These are phyloP conservation scores for Crotalus tigris DNA, from an alignment of 2,113 vertebrate genomes.

Conservation along the genomic window DNA sequence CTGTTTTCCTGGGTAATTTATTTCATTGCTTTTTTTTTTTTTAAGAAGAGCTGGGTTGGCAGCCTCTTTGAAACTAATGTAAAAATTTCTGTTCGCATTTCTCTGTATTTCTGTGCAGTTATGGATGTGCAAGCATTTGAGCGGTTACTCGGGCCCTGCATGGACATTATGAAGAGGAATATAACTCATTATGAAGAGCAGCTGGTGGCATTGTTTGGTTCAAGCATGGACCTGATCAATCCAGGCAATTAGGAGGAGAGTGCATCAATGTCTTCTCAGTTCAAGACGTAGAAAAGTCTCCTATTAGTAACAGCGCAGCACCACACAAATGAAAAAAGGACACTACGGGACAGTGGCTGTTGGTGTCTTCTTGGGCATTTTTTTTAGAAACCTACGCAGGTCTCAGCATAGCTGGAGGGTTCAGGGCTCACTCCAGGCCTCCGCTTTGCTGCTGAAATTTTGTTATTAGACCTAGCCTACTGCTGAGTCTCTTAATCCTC, in stretches of 20 bases:
- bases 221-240: conserved; percentile 91
- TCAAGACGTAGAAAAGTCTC: conserved; percentile 73
- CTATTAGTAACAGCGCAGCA: conserved; percentile 67
- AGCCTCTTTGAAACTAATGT: neutral
- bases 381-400: conserved; percentile 68
- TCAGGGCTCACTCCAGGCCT: conserved; percentile 65
- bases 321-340: conserved; percentile 69
- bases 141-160: conserved; percentile 96
- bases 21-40: neutral
- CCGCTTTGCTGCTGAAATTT: conserved; percentile 77
- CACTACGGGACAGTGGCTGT: conserved; percentile 66
- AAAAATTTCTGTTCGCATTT: neutral
- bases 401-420: conserved; percentile 73
- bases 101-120: conserved; percentile 73
- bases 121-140: conserved; percentile 98
- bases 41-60: neutral
- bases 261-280: conserved; percentile 70
- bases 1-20: neutral
- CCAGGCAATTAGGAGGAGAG: conserved; percentile 75
- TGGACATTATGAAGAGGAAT: conserved; percentile 99
- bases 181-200: conserved; percentile 97
- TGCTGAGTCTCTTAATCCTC: conserved; percentile 65
- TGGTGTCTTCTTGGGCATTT: conserved; percentile 75
- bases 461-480: conserved; percentile 72
- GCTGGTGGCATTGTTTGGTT: conserved; percentile 97